phyloP scores from a whole-genome alignment of 1,140 invertebrate genomes.

The Atta texana region DNA sequence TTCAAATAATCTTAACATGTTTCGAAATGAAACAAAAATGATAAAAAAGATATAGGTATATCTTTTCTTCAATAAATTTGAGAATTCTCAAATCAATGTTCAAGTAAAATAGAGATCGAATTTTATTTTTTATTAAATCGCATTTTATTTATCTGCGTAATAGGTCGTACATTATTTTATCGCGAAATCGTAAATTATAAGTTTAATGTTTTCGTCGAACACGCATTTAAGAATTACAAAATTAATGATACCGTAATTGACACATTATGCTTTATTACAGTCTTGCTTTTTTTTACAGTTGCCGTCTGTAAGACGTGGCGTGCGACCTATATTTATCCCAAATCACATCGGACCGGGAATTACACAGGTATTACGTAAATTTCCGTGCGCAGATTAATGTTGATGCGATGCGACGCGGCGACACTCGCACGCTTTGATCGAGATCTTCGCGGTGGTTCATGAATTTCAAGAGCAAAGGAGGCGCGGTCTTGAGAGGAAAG shows the following conservation, averaged over 20 bases:
- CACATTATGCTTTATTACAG: conserved; percentile 30
- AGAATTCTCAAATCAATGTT: background rate
- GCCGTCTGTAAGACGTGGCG: background rate
- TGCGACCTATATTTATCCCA: conserved; percentile 56
- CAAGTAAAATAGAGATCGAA: background rate
- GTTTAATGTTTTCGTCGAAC: background rate
- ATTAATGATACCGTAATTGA: conserved; percentile 37
- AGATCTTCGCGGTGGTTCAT: conserved; percentile 66
- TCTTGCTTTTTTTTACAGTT: background rate
- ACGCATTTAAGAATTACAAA: conserved; percentile 6
- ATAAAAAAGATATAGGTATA: background rate
- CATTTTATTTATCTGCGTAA: background rate
- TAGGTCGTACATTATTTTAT: too few relatives aligned
- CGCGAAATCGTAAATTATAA: background rate
- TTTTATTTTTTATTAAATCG: background rate
- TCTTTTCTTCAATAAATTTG: background rate
- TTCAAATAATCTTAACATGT: background rate
- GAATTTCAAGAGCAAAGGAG: conserved; percentile 59
- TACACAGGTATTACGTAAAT: conserved; percentile 57
- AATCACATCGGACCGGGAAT: conserved; percentile 43
- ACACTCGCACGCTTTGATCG: conserved; percentile 28
- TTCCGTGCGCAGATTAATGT: conserved; percentile 30
- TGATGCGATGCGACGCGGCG: conserved; percentile 28
- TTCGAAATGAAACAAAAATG: background rate
- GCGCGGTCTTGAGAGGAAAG: background rate